Base-by-base conservation (phyloP, 2,113 vertebrate species). In the Corythaeola cristata region DNA sequence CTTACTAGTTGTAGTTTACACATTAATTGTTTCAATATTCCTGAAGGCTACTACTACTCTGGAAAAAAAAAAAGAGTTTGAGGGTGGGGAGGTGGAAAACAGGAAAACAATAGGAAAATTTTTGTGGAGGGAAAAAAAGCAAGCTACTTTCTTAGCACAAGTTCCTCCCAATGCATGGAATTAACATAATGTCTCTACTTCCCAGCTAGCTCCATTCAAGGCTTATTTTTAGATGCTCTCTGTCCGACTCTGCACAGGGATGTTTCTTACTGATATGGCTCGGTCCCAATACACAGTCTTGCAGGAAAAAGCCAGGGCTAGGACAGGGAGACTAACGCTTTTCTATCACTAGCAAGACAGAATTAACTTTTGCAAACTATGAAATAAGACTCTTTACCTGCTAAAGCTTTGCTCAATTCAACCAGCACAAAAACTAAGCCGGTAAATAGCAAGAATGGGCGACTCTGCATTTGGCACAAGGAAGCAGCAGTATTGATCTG, bases 241-340 rank as follows among this genome's bases (percentile, higher is more conserved):
- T 66, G 35, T 24, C 30, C 8, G 6, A 4, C 35, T 45, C 22
- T 45, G 66, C 69, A 35, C 16, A 10, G 26, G 60, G 52, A 35
- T 41, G 49, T 45, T 72, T 78, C 66, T 49, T 21, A 63, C 53
- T 6, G 52, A 62, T 19, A 41, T 16, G 63, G 68, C 62, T 56
- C 8, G 0, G 37, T 14, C 52, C 32, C 47, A 85, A 3, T 0
- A 5, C 45, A 4, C 16, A n/a, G 30, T 0, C 33, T 26, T 3
- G 28, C 39, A 22, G 9, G 28, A 72, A 49, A 27, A 66, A 68
- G 24, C 15, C 63, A 33, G 17, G 47, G 12, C 16, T 10, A 27
- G 28, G 17, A 14, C 33, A 39, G 26, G 12, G 35, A 71, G 4
- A 12, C 21, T 7, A 37, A 30, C 6, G 1, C 20, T 11, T 11